These are phyloP conservation scores for Campylomormyrus tamandua DNA, from an alignment of 2,113 vertebrate genomes.

Conservation along the genomic window DNA sequence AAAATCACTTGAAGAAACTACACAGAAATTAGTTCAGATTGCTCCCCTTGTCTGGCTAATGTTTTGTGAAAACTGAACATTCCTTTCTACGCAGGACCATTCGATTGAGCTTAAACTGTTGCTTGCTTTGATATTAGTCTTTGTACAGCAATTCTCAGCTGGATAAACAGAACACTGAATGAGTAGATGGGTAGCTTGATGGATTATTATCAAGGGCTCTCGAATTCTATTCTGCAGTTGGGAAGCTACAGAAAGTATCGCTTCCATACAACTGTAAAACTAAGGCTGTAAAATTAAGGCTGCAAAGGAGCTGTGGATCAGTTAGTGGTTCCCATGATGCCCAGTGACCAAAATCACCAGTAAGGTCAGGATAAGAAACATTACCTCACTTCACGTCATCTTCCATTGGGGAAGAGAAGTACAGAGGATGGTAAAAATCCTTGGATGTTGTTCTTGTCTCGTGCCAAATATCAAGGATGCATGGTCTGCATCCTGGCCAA, in stretches of 20 bases:
- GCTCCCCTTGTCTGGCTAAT: not conserved
- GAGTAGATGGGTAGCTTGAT: not conserved
- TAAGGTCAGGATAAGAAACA: not conserved
- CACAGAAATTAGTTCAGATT: not conserved
- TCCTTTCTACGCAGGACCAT: not conserved
- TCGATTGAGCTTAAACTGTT: not conserved
- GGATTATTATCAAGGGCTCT: not conserved
- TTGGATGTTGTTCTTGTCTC: not conserved
- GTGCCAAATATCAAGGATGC: not conserved
- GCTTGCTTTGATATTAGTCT: not conserved
- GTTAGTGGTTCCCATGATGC: not conserved
- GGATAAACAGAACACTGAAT: not conserved
- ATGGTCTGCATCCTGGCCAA: not conserved
- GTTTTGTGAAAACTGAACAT: not conserved
- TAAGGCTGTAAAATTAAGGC: not conserved
- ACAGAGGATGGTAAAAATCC: not conserved
- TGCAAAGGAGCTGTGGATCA: not conserved
- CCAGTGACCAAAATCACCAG: not conserved
- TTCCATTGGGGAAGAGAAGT: not conserved
- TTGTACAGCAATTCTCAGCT: not conserved
- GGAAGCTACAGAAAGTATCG: not conserved
- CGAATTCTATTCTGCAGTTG: not conserved
- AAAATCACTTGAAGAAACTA: not conserved
- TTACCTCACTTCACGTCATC: not conserved
- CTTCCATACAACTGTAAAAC: not conserved